Evolutionary conservation across 2,113 vertebrate genomes (phyloP).

Genomic region (Papio anubis): DNA sequence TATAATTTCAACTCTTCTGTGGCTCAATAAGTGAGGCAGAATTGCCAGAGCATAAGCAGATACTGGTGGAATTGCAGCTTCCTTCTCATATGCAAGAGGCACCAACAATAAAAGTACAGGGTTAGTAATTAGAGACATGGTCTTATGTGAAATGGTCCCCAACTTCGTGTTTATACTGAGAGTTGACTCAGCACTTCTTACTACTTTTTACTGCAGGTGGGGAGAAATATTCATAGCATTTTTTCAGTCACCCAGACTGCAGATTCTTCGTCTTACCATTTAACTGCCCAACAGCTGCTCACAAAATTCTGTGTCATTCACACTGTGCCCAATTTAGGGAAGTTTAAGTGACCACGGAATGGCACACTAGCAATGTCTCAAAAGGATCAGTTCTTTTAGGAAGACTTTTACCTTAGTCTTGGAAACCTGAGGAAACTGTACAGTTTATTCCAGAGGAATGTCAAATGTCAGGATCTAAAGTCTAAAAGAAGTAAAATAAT

Average conservation of each 20-base stretch:
- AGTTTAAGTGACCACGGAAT: not conserved
- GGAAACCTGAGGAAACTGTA: not conserved
- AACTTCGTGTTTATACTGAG: not conserved
- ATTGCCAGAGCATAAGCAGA: not conserved
- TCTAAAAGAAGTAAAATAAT: slow-evolving; percentile 14
- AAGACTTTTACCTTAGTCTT: not conserved
- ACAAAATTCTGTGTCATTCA: not conserved
- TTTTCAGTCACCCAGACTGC: not conserved
- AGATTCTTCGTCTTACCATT: not conserved
- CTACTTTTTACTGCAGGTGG: not conserved
- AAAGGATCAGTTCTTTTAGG: not conserved
- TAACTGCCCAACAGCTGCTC: not conserved
- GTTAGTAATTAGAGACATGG: not conserved
- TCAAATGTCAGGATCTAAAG: not conserved
- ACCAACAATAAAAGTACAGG: not conserved
- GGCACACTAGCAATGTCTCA: not conserved
- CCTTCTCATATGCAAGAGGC: not conserved
- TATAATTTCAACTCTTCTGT: slow-evolving; percentile 37
- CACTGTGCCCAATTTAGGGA: not conserved
- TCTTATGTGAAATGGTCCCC: not conserved
- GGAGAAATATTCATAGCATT: not conserved
- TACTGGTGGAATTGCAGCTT: not conserved
- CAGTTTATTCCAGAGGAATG: not conserved
- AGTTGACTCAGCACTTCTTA: not conserved
- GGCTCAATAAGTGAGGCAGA: not conserved